These are phyloP conservation scores for Seriola rivoliana DNA, from an alignment of 2,113 vertebrate species.

Conservation along the genomic window DNA sequence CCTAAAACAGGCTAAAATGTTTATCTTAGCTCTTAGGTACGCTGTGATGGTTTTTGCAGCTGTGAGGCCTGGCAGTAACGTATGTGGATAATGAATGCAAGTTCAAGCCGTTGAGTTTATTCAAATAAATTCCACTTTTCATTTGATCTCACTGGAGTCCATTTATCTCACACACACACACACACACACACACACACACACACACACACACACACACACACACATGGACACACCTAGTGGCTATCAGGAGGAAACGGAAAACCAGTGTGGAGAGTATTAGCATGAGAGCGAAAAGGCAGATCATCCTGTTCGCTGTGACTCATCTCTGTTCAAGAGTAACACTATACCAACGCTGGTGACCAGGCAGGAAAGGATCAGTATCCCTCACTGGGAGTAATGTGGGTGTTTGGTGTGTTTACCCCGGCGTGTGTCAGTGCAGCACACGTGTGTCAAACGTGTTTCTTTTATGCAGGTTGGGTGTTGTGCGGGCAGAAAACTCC, in stretches of 20 bases:
- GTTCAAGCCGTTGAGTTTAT: slow-evolving; percentile 44
- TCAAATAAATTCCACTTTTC: slow-evolving; percentile 56
- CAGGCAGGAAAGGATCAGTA: slow-evolving; percentile 63
- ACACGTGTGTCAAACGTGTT: slow-evolving; percentile 50
- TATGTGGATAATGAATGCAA: slow-evolving; percentile 30
- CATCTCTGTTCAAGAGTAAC: slow-evolving; percentile 77
- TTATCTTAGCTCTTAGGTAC: not conserved
- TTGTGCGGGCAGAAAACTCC: slow-evolving; percentile 27
- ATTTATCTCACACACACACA: slow-evolving; percentile 13
- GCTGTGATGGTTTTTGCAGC: slow-evolving; percentile 52
- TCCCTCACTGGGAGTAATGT: slow-evolving; percentile 52
- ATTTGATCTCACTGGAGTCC: slow-evolving; percentile 69
- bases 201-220: not conserved
- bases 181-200: slow-evolving; percentile 13
- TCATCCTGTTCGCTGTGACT: slow-evolving; percentile 64
- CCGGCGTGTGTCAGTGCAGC: slow-evolving; percentile 2
- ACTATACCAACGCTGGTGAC: slow-evolving; percentile 42
- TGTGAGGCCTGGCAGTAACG: slow-evolving; percentile 37
- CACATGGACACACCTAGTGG: slow-evolving; percentile 11
- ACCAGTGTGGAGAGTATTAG: slow-evolving; percentile 58
- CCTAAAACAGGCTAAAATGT: slow-evolving; percentile 3
- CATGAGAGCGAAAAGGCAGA: slow-evolving; percentile 50
- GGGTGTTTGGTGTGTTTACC: slow-evolving; percentile 55
- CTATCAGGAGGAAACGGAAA: slow-evolving; percentile 58
- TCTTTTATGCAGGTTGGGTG: slow-evolving; percentile 64